A percentile compares a stretch with the other conserved stretches of the same genome.
Conservation (phyloP, 1,140 invertebrate species). For the Diachasmimorpha longicaudata region DNA sequence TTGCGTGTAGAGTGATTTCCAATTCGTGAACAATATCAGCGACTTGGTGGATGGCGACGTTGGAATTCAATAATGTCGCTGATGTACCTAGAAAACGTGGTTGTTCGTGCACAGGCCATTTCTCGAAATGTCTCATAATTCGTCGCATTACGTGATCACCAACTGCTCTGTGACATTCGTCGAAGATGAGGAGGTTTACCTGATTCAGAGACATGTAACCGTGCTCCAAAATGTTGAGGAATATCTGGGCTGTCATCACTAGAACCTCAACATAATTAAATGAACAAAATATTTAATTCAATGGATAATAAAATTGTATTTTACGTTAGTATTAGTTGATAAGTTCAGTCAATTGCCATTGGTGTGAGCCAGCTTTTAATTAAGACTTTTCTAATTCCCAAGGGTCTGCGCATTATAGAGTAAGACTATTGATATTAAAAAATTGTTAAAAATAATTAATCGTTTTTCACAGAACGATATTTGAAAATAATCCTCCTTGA, state of each 20-base stretch:
- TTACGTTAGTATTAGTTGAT: too few species aligned
- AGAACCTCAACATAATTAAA: conserved; percentile 70
- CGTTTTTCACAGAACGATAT: too few species aligned
- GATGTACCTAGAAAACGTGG: conserved; percentile 84
- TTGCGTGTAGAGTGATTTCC: conserved; percentile 76
- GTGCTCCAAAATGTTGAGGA: conserved; percentile 75
- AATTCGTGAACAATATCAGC: conserved; percentile 59
- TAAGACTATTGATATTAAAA: too few species aligned
- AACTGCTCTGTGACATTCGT: conserved; percentile 90
- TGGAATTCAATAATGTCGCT: conserved; percentile 80
- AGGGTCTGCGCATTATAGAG: too few species aligned
- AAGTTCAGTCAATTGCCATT: too few species aligned
- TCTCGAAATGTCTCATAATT: conserved; percentile 72
- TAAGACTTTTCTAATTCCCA: too few species aligned
- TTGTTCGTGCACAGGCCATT: conserved; percentile 46
- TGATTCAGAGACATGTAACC: conserved; percentile 65
- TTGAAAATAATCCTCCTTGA: too few species aligned
- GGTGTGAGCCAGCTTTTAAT: too few species aligned
- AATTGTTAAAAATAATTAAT: too few species aligned
- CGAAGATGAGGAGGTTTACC: conserved; percentile 87
- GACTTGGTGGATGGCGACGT: conserved; percentile 69
- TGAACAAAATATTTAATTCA: background rate
- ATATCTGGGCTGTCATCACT: conserved; percentile 86
- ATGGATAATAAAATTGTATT: background rate
- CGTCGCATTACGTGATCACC: conserved; percentile 77